Percentiles rank a stretch among this genome's conserved stretches.
Evolutionary conservation across 2,888 invertebrate species (phyloP).

Genomic region (Marasmarcha lunaedactyla): DNA sequence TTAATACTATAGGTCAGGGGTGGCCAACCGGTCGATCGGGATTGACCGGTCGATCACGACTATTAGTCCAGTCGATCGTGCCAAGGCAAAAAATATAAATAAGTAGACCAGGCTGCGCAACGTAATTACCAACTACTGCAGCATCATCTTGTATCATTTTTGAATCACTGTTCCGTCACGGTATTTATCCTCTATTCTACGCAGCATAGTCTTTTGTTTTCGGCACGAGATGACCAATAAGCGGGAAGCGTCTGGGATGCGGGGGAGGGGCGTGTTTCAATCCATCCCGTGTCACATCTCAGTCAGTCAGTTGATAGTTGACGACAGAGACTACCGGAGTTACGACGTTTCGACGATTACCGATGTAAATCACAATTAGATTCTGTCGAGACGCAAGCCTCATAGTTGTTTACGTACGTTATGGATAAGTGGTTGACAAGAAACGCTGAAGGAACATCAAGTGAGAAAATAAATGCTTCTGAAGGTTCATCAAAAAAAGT

Average conservation of each 20-base stretch:
- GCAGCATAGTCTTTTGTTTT: conserved; percentile 10
- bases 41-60: too few relatives aligned
- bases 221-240: conserved; percentile 8
- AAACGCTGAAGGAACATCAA: too few relatives aligned
- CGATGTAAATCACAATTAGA: conserved; percentile 3
- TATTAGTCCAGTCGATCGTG: conserved; percentile 8
- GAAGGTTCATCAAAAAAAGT: conserved; percentile 7
- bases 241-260: conserved; percentile 9
- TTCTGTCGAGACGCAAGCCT: conserved; percentile 2
- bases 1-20: neutral
- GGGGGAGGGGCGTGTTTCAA: conserved; percentile 5
- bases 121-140: too few relatives aligned
- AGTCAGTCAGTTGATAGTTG: too few relatives aligned
- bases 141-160: conserved; percentile 13
- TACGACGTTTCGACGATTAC: conserved; percentile 9
- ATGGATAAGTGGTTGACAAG: too few relatives aligned
- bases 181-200: conserved; percentile 12
- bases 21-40: conserved; percentile 5
- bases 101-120: conserved; percentile 5
- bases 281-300: neutral
- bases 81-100: conserved; percentile 9
- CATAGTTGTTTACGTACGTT: too few relatives aligned
- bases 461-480: conserved; percentile 8
- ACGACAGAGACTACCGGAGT: conserved; percentile 9
- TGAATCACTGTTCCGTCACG: conserved; percentile 12